These are phyloP conservation scores for Iguana delicatissima DNA, from an alignment of 2,797 vertebrate species.

Conservation along the genomic window DNA sequence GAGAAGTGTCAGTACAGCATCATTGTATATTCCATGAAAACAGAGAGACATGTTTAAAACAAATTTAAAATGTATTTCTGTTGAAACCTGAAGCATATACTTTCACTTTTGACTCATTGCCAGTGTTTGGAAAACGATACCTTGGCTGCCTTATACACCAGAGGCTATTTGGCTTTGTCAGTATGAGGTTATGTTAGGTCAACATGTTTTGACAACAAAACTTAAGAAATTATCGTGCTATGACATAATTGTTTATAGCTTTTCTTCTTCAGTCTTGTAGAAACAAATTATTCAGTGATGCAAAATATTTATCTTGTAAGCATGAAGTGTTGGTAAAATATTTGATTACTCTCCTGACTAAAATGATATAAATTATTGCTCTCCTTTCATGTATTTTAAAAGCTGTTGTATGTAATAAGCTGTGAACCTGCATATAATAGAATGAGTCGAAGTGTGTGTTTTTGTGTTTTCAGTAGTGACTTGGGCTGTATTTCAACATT, in stretches of 20 bases:
- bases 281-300: constrained; percentile 52
- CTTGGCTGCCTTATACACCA: constrained; percentile 71
- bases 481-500: neutral
- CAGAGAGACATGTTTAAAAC: constrained; percentile 45
- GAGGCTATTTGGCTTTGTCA: constrained; percentile 74
- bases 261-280: constrained; percentile 49
- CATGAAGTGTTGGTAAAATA: constrained; percentile 30
- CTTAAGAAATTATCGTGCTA: constrained; percentile 67
- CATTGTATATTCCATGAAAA: constrained; percentile 48
- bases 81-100: constrained; percentile 63
- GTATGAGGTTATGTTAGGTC: constrained; percentile 76
- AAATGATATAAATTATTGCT: constrained; percentile 12
- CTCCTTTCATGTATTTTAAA: constrained; percentile 26
- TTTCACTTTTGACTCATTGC: constrained; percentile 66
- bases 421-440: constrained; percentile 13
- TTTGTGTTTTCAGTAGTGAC: constrained; percentile 28
- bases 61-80: constrained; percentile 56
- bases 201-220: constrained; percentile 66
- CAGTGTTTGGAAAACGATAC: constrained; percentile 57
- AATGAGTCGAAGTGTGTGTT: constrained; percentile 3
- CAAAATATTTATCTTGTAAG: constrained; percentile 43
- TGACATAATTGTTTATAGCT: constrained; percentile 52
- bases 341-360: constrained; percentile 31
- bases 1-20: constrained; percentile 40
- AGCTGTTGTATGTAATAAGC: neutral